Conservation (phyloP, 2,888 invertebrate genomes). For the Tetragonula carbonaria region DNA sequence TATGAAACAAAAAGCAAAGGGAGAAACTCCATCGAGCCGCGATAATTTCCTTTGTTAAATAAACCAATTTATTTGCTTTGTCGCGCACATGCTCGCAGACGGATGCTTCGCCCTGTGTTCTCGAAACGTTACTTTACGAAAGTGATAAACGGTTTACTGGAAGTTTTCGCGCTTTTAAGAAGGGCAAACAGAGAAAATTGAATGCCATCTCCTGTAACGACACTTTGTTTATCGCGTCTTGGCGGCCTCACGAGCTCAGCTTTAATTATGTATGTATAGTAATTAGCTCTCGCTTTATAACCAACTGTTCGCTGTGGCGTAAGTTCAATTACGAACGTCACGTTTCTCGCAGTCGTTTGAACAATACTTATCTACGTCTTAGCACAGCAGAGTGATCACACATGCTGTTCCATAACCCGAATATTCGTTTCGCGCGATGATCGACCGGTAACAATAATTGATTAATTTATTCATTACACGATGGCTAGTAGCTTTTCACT, state of each 20-base stretch:
- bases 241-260: background rate
- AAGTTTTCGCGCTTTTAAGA: constrained; percentile 1
- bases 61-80: background rate
- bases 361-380: background rate
- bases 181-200: background rate
- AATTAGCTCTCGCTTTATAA: constrained; percentile 18
- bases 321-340: background rate
- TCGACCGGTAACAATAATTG: too few species aligned
- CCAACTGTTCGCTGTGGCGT: background rate
- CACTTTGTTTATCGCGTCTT: constrained; percentile 4
- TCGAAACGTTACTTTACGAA: too few species aligned
- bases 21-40: too few species aligned
- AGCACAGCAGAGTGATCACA: background rate
- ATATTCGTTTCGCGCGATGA: too few species aligned
- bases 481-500: too few species aligned
- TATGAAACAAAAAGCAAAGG: too few species aligned
- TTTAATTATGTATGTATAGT: constrained; percentile 33
- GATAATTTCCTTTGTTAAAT: background rate
- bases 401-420: constrained; percentile 14
- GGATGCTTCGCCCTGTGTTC: background rate
- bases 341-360: background rate
- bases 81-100: background rate
- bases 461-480: too few species aligned
- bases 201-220: background rate
- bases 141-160: background rate